Evolutionary conservation across 2,888 invertebrate genomes (phyloP).

Genomic region (Lissocephala sabroskyi): DNA sequence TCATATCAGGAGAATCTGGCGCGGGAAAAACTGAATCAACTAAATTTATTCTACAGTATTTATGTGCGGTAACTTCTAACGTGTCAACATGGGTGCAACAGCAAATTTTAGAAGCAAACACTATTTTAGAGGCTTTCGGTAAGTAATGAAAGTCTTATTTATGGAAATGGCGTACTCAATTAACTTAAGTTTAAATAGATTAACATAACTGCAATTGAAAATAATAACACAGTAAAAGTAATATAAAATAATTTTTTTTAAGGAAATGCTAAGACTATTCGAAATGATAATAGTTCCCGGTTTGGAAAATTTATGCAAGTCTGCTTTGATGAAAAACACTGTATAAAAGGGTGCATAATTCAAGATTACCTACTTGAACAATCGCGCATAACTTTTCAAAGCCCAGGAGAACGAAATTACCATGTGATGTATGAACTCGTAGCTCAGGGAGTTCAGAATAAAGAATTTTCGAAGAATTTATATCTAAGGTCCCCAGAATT

Average conservation of each 20-base stretch:
- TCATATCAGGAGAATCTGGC: conserved; percentile 94
- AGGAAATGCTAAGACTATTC: conserved; percentile 94
- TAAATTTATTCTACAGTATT: conserved; percentile 91
- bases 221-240: neutral
- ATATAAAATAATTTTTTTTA: conserved; percentile 31
- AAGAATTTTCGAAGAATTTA: conserved; percentile 82
- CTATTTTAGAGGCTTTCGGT: conserved; percentile 94
- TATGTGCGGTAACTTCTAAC: conserved; percentile 89
- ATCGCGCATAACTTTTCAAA: conserved; percentile 91
- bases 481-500: conserved; percentile 82
- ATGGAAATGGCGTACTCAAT: neutral
- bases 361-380: conserved; percentile 93
- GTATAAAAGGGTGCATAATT: conserved; percentile 92
- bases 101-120: conserved; percentile 94
- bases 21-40: conserved; percentile 96
- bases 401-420: conserved; percentile 89
- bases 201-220: neutral
- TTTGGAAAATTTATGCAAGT: conserved; percentile 98
- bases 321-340: conserved; percentile 89
- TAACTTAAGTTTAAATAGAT: neutral
- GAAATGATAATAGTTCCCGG: conserved; percentile 93
- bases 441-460: conserved; percentile 86
- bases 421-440: conserved; percentile 94
- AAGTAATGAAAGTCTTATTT: conserved; percentile 57
- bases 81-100: conserved; percentile 95